phyloP scores from a whole-genome alignment of 2,113 vertebrate genomes.

The Lepus americanus region DNA sequence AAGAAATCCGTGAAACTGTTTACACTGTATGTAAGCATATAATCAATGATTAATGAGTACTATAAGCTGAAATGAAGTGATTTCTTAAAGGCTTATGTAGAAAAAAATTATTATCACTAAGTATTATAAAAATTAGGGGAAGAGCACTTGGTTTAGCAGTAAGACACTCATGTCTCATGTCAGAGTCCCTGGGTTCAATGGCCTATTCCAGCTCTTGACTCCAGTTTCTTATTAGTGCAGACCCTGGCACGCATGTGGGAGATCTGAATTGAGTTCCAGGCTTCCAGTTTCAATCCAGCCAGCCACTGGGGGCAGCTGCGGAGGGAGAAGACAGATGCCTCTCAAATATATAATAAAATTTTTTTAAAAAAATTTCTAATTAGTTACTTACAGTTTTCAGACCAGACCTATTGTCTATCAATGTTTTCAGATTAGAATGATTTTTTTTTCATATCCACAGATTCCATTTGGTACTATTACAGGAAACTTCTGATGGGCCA shows the following conservation, averaged over 20 bases:
- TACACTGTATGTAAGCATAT: background rate
- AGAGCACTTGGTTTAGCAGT: too few relatives aligned
- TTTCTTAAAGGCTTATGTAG: constrained; percentile 31
- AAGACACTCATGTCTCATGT: too few relatives aligned
- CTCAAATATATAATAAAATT: too few relatives aligned
- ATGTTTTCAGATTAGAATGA: background rate
- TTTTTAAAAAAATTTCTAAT: too few relatives aligned
- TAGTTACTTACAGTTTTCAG: constrained; percentile 17
- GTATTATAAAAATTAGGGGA: background rate
- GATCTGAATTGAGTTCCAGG: too few relatives aligned
- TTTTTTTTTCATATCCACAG: constrained; percentile 19
- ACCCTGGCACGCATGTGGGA: too few relatives aligned
- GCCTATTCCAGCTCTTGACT: too few relatives aligned
- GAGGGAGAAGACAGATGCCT: too few relatives aligned
- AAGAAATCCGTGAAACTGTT: background rate
- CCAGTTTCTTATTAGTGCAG: too few relatives aligned
- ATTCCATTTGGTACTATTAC: background rate
- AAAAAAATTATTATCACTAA: constrained; percentile 41
- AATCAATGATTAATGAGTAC: constrained; percentile 1
- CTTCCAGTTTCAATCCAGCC: too few relatives aligned
- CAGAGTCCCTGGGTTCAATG: too few relatives aligned
- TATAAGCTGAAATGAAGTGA: background rate
- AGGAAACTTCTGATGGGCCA: constrained; percentile 57
- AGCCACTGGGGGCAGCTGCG: too few relatives aligned
- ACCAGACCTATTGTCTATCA: background rate